These are phyloP conservation scores for Passerculus sandwichensis DNA, from an alignment of 2,797 vertebrate genomes.

Conservation along the genomic window DNA sequence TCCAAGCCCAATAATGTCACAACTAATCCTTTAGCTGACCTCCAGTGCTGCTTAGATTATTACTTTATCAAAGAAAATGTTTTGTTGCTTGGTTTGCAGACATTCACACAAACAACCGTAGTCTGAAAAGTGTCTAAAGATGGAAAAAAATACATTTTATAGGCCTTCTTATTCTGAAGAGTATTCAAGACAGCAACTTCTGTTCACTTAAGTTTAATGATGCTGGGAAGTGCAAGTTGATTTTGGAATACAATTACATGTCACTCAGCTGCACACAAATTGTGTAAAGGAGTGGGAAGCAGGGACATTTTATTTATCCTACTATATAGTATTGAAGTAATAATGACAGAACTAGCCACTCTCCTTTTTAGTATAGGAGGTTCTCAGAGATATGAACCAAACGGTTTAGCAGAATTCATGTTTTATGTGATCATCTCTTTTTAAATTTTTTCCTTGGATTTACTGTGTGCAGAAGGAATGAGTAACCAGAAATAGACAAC, in stretches of 20 bases:
- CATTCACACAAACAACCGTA: neutral
- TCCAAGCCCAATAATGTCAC: neutral
- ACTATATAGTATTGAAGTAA: neutral
- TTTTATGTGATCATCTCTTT: neutral
- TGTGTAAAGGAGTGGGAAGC: neutral
- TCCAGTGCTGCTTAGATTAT: neutral
- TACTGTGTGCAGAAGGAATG: neutral
- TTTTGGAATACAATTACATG: neutral
- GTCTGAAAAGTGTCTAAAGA: neutral
- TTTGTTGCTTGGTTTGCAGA: neutral
- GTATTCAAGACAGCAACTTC: neutral
- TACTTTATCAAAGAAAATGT: neutral
- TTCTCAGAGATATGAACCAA: neutral
- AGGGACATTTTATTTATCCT: neutral
- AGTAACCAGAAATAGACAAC: neutral
- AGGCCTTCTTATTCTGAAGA: neutral
- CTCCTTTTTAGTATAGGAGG: neutral
- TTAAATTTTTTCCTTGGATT: neutral
- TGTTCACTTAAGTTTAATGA: slow-evolving; percentile 8
- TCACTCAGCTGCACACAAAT: neutral
- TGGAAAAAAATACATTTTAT: neutral
- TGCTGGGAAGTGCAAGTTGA: neutral
- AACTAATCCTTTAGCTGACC: neutral
- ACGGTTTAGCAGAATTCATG: neutral
- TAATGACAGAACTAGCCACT: neutral